Conservation (phyloP, 2,113 vertebrate species). For the Nicator chloris region DNA sequence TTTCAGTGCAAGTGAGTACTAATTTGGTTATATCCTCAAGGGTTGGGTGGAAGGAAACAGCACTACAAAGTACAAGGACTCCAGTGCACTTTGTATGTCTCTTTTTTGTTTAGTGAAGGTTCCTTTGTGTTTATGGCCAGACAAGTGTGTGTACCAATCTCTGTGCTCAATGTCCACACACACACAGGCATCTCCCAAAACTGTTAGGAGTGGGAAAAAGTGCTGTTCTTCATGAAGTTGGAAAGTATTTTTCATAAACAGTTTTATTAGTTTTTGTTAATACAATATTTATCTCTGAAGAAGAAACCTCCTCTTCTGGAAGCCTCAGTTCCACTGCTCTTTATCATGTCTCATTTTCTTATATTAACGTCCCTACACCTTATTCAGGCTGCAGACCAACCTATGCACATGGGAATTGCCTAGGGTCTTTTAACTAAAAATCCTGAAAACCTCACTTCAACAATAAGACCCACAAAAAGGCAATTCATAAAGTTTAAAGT, state of each 20-base stretch:
- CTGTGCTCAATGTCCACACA: not conserved
- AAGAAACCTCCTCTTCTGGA: not conserved
- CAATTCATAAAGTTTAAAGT: not conserved
- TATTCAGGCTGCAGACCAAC: not conserved
- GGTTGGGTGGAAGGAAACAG: not conserved
- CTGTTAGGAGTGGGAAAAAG: not conserved
- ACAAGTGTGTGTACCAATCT: not conserved
- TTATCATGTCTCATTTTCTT: not conserved
- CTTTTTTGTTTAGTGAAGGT: not conserved
- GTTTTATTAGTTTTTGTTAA: not conserved
- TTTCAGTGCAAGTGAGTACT: slow-evolving; percentile 63
- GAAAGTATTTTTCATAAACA: not conserved
- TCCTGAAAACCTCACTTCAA: not conserved
- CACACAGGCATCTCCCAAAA: not conserved
- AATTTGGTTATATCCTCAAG: not conserved
- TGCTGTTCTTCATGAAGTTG: not conserved
- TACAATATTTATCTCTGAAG: not conserved
- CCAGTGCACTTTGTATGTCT: not conserved
- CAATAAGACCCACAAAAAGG: not conserved
- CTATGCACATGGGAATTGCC: rapidly evolving
- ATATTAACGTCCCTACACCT: not conserved
- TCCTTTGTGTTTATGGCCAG: not conserved
- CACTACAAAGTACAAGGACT: not conserved
- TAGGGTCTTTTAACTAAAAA: not conserved
- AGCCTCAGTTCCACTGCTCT: not conserved